phyloP scores from a whole-genome alignment of 2,797 vertebrate species.

The Oreochromis mossambicus region DNA sequence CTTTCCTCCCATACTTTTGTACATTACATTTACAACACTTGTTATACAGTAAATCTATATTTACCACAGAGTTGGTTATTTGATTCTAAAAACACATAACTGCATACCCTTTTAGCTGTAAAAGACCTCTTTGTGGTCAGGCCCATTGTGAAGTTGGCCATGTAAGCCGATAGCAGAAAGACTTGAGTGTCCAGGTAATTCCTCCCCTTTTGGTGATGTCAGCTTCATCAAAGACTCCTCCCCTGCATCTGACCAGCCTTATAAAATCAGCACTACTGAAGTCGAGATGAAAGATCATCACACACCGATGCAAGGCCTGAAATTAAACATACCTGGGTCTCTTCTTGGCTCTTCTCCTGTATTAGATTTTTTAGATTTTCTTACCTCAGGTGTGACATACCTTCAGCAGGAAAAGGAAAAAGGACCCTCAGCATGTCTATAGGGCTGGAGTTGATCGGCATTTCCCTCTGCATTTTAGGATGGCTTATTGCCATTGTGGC shows the following conservation, averaged over 20 bases:
- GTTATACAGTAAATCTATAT: background rate
- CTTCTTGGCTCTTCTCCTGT: background rate
- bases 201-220: slow-evolving; percentile 66
- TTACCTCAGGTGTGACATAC: slow-evolving; percentile 24
- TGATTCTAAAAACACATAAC: background rate
- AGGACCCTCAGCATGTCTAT: slow-evolving; percentile 80
- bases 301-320: slow-evolving; percentile 27
- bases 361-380: background rate
- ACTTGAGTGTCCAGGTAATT: slow-evolving; percentile 32
- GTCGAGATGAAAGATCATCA: slow-evolving; percentile 44
- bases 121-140: slow-evolving; percentile 55
- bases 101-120: slow-evolving; percentile 12
- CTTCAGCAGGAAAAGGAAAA: background rate
- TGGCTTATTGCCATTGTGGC: slow-evolving; percentile 87
- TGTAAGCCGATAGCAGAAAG: slow-evolving; percentile 60
- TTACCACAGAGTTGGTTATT: background rate
- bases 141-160: slow-evolving; percentile 42
- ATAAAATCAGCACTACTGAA: slow-evolving; percentile 75
- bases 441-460: slow-evolving; percentile 88
- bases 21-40: background rate
- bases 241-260: slow-evolving; percentile 63
- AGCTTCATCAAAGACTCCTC: slow-evolving; percentile 66
- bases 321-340: slow-evolving; percentile 11
- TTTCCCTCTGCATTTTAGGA: slow-evolving; percentile 83
- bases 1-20: background rate